Base-by-base conservation (phyloP, 2,888 invertebrate genomes). In the Amphipoea lucens region DNA sequence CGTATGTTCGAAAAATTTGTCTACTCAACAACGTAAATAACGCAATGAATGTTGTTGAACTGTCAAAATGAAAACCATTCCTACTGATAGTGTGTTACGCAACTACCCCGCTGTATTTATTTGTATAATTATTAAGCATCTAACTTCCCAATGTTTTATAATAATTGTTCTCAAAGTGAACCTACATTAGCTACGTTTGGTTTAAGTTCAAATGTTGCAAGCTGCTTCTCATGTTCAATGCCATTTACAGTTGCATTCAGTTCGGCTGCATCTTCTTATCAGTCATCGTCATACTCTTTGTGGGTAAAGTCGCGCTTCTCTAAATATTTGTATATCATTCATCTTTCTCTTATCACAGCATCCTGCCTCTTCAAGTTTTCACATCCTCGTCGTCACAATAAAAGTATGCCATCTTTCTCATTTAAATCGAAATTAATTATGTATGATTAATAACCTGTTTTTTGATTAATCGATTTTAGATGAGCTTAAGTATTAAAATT, bases 401-500 rank as follows among this genome's bases (percentile, higher is more conserved):
- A 79, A 88, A 83, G 70, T 84, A 63, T 74, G 62, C 36, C 74
- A 76, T 66, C 40, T 70, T 51, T 14, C 14, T 66, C 60, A 74
- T 83, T 74, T 40, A 29, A 78, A 73, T 62, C 69, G 11, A 73
- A 76, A 78, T 68, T 29, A 71, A 77, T 81, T n/a, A 84, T 67
- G 20, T 4, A 23, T 71, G 70, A 80, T 83, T 80, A 76, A 82
- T 29, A 48, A 36, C 20, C 45, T 23, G 57, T 23, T 62, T 67
- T 77, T 84, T 82, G 78, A 79, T 76, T 76, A 84, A 88, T 86
- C 74, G 67, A 67, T 63, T 60, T 78, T 42, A 67, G 75, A 78
- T 76, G 66, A 75, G 68, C 70, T 60, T 7, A n/a, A n/a, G n/a
- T n/a, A 78, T 79, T 78, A 29, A 60, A 60, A 74, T 74, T 76